Percentiles rank a stretch among this genome's conserved stretches.
These are phyloP conservation scores for Syngnathus acus DNA, from an alignment of 2,797 vertebrate genomes.

Conservation along the genomic window DNA sequence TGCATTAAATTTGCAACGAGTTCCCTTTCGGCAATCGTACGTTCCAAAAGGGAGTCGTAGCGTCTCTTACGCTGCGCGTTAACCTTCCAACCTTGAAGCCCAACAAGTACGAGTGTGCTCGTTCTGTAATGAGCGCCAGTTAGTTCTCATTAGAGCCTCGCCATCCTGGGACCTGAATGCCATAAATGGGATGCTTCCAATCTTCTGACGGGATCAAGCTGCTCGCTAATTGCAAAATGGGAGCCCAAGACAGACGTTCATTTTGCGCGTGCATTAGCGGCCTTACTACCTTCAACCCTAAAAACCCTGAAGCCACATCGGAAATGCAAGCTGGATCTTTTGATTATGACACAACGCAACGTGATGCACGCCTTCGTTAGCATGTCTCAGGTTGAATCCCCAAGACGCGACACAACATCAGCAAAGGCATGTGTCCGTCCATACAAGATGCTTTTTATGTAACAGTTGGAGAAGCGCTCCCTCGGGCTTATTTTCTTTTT, in stretches of 20 bases:
- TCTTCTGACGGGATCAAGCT: slow-evolving; percentile 61
- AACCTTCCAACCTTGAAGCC: slow-evolving; percentile 44
- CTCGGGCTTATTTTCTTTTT: not conserved
- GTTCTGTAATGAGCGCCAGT: slow-evolving; percentile 47
- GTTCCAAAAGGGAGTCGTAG: not conserved
- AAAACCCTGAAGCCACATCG: too few species aligned
- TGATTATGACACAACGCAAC: too few species aligned
- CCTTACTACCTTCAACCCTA: not conserved
- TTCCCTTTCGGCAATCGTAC: not conserved
- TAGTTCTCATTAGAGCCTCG: slow-evolving; percentile 55
- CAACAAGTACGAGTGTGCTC: slow-evolving; percentile 36
- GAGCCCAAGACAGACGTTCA: slow-evolving; percentile 45
- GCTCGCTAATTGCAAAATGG: slow-evolving; percentile 56
- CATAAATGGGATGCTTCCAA: slow-evolving; percentile 61
- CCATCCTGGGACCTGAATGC: slow-evolving; percentile 55
- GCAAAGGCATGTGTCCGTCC: not conserved
- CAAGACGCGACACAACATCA: not conserved
- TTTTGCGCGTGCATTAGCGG: slow-evolving; percentile 14
- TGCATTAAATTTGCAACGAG: not conserved
- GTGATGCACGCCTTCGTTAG: too few species aligned
- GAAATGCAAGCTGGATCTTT: too few species aligned
- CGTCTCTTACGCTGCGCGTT: slow-evolving; percentile 7
- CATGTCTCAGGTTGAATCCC: not conserved
- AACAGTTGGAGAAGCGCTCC: not conserved
- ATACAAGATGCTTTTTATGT: not conserved